These are phyloP conservation scores for Lordiphosa andalusiaca DNA, from an alignment of 2,888 invertebrate species.

Conservation along the genomic window DNA sequence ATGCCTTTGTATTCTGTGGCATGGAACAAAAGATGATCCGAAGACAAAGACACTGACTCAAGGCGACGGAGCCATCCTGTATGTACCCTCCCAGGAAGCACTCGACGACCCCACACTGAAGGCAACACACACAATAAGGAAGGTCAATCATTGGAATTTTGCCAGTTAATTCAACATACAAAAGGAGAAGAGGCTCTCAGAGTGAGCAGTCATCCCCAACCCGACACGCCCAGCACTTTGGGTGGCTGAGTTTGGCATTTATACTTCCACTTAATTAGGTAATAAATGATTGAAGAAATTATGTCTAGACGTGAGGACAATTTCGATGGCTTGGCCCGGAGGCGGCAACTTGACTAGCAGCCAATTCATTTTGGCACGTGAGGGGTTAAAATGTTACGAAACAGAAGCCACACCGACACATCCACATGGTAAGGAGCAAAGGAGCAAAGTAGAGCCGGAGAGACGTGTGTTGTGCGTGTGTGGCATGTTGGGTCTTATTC, in stretches of 20 bases:
- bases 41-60: slow-evolving; percentile 68
- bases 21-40: slow-evolving; percentile 66
- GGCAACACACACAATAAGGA: slow-evolving; percentile 32
- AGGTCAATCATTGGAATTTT: slow-evolving; percentile 73
- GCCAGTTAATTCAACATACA: slow-evolving; percentile 69
- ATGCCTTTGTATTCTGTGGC: slow-evolving; percentile 35
- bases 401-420: slow-evolving; percentile 22
- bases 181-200: slow-evolving; percentile 37
- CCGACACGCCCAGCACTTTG: slow-evolving; percentile 49
- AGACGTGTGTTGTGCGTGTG: slow-evolving; percentile 23
- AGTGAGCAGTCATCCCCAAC: too few species aligned
- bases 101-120: slow-evolving; percentile 20
- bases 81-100: slow-evolving; percentile 35
- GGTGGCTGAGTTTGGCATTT: slow-evolving; percentile 69
- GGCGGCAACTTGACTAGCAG: slow-evolving; percentile 39
- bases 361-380: slow-evolving; percentile 71
- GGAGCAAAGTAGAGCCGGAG: too few species aligned
- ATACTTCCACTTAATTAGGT: slow-evolving; percentile 80
- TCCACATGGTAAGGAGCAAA: background rate
- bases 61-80: slow-evolving; percentile 51
- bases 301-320: slow-evolving; percentile 81
- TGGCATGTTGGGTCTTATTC: slow-evolving; percentile 24
- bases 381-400: slow-evolving; percentile 61
- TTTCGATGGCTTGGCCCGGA: slow-evolving; percentile 64
- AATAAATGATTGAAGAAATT: slow-evolving; percentile 81